Evolutionary conservation across 2,888 invertebrate species (phyloP).

Genomic region (Torymus auratus): DNA sequence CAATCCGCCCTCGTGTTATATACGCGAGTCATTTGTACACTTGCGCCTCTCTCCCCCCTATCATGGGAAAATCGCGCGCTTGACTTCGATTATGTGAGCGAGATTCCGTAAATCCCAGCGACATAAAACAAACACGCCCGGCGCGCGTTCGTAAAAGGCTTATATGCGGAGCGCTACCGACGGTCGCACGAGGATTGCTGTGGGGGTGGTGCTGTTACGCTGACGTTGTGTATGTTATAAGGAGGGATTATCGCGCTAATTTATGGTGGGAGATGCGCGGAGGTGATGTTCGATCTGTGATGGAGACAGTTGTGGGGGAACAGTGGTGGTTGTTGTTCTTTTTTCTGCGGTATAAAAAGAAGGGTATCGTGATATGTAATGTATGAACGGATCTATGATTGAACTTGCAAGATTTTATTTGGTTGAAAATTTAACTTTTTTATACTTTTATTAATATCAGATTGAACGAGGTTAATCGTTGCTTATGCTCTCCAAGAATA

Average conservation of each 20-base stretch:
- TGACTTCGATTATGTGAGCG: slow-evolving; percentile 59
- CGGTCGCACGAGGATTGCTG: slow-evolving; percentile 47
- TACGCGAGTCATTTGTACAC: slow-evolving; percentile 44
- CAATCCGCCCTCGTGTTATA: no score
- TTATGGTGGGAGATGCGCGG: slow-evolving; percentile 12
- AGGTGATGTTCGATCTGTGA: no score
- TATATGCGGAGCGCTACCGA: background rate
- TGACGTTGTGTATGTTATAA: slow-evolving; percentile 16
- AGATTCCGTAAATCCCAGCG: slow-evolving; percentile 68
- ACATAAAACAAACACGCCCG: slow-evolving; percentile 73
- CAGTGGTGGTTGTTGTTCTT: no score
- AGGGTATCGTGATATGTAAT: no score
- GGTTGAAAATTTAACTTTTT: no score
- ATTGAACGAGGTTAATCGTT: no score
- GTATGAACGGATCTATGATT: no score
- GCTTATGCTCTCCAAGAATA: no score
- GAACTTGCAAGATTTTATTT: no score
- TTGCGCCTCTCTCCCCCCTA: slow-evolving; percentile 56
- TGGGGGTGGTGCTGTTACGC: slow-evolving; percentile 31
- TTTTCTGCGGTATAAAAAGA: no score
- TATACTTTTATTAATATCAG: no score
- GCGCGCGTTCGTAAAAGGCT: slow-evolving; percentile 56
- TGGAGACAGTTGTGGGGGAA: no score
- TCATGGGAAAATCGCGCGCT: slow-evolving; percentile 65
- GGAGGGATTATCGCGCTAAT: slow-evolving; percentile 50